Base-by-base conservation (phyloP, 2,797 vertebrate species). In the Platalea minor region DNA sequence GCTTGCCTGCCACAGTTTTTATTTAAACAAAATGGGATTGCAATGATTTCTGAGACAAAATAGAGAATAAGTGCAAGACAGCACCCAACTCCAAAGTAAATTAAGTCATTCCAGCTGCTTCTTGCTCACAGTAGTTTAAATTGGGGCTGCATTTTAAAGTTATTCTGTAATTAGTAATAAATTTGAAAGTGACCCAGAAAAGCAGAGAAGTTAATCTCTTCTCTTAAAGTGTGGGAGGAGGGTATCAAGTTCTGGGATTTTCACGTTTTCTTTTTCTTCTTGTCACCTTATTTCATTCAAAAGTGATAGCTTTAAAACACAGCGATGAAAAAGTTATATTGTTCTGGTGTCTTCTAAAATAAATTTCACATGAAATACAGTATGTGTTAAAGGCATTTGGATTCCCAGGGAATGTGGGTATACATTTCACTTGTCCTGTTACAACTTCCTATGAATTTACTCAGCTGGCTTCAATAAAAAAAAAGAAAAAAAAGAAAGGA, bases 401-500 rank as follows among this genome's bases (percentile, higher is more conserved):
- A 97, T 90, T 95, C 96, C 93, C 91, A 94, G 97, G 96, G 97
- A 98, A 97, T 88, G 79, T 93, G 96, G 84, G 70, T 97, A 96
- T 97, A 95, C 89, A 96, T 97, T 97, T 97, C 95, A 95, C 91
- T 97, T 97, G 97, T 97, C 95, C 94, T 94, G 81, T 94, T 97
- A 96, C 96, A 97, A 96, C 76, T 93, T 95, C 96, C 94, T 97
- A 93, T 85, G 96, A 97, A 97, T 98, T 98, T 97, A 95, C 85
- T 98, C 97, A 98, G 97, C 98, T 98, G 98, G 96, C 88, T 98
- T 97, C 91, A 97, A 97, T 98, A 60, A 97, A 92, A 92, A 37
- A 54, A 88, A 93, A 35, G n/a, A 96, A 89, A 89, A 91, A 90
- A 95, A 95, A 65, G 53, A 72, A 82, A 65, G 41, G 80, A 93